A percentile compares a stretch with the other conserved stretches of the same genome.
Evolutionary conservation across 2,888 invertebrate genomes (phyloP).

Genomic region (Lithophane ornitopus): DNA sequence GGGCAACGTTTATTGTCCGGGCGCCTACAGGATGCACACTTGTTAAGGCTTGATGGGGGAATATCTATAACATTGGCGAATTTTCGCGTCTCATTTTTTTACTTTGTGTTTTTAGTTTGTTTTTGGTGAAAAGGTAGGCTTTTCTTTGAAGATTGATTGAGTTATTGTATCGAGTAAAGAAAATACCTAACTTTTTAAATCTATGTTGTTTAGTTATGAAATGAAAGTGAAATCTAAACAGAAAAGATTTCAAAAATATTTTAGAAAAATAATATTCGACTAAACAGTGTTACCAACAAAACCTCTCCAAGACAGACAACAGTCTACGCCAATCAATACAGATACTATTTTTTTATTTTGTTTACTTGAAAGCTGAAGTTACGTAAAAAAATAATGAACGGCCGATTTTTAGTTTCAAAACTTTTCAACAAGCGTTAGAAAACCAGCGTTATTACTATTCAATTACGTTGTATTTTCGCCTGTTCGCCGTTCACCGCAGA

Average conservation of each 20-base stretch:
- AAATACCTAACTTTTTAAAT: neutral
- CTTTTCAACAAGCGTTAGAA: conserved; percentile 36
- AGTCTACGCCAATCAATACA: conserved; percentile 36
- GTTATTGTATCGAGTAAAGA: neutral
- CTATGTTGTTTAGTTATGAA: neutral
- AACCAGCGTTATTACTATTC: conserved; percentile 48
- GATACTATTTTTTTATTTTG: conserved; percentile 51
- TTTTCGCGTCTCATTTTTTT: neutral
- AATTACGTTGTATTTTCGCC: conserved; percentile 58
- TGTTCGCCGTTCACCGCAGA: conserved; percentile 53
- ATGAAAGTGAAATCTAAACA: neutral
- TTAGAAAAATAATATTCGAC: neutral
- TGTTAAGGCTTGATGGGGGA: conserved; percentile 35
- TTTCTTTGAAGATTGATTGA: neutral
- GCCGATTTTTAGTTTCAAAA: conserved; percentile 55
- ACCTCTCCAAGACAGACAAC: neutral
- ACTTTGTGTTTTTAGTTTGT: neutral
- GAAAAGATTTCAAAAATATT: neutral
- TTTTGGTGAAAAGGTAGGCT: neutral
- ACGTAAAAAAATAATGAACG: conserved; percentile 63
- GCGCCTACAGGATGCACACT: conserved; percentile 52
- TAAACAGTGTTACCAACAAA: conserved; percentile 4
- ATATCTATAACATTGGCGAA: conserved; percentile 35
- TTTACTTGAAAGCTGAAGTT: conserved; percentile 47
- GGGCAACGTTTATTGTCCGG: conserved; percentile 69